Conservation (phyloP, 2,797 vertebrate genomes). For the Champsocephalus esox region DNA sequence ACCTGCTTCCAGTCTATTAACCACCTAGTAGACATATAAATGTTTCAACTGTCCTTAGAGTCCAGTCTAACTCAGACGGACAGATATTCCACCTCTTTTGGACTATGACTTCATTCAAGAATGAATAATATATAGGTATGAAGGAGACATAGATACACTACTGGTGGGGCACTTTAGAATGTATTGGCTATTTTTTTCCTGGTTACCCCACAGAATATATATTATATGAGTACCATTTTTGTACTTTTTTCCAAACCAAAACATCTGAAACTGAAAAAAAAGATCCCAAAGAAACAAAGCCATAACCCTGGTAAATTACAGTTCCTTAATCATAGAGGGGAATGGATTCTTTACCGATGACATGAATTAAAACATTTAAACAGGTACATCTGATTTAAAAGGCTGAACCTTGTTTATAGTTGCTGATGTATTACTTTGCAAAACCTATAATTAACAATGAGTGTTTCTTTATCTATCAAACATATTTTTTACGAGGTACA, state of each 20-base stretch:
- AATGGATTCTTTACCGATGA: background rate
- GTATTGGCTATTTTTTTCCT: background rate
- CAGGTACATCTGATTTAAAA: background rate
- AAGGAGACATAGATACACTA: constrained; percentile 48
- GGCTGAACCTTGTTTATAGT: background rate
- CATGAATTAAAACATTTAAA: background rate
- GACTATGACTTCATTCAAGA: constrained; percentile 72
- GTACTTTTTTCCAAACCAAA: background rate
- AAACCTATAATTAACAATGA: background rate
- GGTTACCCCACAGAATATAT: background rate
- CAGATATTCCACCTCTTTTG: constrained; percentile 60
- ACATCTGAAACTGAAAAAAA: background rate
- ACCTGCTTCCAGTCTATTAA: constrained; percentile 15
- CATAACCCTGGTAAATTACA: background rate
- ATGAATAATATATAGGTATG: constrained; percentile 77
- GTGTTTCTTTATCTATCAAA: background rate
- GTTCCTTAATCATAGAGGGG: background rate
- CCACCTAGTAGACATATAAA: constrained; percentile 26
- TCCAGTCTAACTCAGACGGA: constrained; percentile 59
- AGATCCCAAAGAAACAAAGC: background rate
- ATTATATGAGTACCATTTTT: background rate
- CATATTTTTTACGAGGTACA: background rate
- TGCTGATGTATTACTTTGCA: background rate
- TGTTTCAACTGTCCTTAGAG: constrained; percentile 38
- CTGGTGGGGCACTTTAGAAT: background rate